These are phyloP conservation scores for Motacilla alba DNA, from an alignment of 2,113 vertebrate species.

Conservation along the genomic window DNA sequence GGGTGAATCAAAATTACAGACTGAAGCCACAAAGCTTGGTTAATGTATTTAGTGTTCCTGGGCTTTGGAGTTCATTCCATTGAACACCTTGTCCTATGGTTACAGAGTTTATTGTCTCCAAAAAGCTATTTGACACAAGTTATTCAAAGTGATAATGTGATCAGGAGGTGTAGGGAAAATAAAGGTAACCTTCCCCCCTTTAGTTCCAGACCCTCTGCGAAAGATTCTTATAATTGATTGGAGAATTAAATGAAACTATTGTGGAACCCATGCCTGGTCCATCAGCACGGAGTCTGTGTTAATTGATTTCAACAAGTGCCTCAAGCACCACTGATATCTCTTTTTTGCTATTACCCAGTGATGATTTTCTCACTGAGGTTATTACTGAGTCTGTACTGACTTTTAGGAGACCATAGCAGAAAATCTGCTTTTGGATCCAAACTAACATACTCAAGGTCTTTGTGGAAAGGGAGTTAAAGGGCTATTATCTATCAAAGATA, in stretches of 20 bases:
- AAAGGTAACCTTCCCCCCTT: neutral
- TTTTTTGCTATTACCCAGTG: conserved; percentile 5
- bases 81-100: neutral
- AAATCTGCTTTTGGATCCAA: neutral
- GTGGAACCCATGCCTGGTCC: neutral
- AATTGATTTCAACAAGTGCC: conserved; percentile 9
- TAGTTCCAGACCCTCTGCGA: neutral
- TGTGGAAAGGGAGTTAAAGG: neutral
- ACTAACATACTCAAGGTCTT: neutral
- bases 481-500: neutral
- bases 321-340: conserved; percentile 23
- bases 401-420: conserved; percentile 4
- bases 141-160: neutral
- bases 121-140: neutral
- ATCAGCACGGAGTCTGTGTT: neutral
- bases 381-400: neutral
- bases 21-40: neutral
- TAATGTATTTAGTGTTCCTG: neutral
- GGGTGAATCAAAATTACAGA: neutral
- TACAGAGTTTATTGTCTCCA: neutral
- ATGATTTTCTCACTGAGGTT: neutral
- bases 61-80: neutral
- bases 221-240: neutral
- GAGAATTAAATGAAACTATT: neutral
- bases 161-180: neutral